Base-by-base conservation (phyloP, 2,888 invertebrate species). In the Lydus trimaculatus region DNA sequence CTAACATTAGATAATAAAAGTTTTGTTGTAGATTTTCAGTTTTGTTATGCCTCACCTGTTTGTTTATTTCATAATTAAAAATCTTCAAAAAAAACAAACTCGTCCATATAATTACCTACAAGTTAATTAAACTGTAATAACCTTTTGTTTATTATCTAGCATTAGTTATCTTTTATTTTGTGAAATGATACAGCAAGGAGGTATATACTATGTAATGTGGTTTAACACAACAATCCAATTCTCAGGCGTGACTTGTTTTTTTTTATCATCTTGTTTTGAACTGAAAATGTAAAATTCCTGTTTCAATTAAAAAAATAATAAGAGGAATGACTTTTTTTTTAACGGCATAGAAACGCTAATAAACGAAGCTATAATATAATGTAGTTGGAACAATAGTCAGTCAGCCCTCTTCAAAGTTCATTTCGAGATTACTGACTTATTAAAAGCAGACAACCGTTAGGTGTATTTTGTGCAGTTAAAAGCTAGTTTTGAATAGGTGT, bases 401-500 rank as follows among this genome's bases (percentile, higher is more conserved):
- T n/a, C n/a, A 20, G 39, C 39, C 69, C 66, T 66, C 65, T 69
- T 65, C 58, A 66, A 66, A 69, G 65, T 69, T 69, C 69, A 69
- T 69, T 69, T 62, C 48, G 60, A 69, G 64, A 69, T 69, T 69
- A 69, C 66, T 69, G 67, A 72, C 67, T 73, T 71, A 66, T 72
- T 72, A 72, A 71, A 71, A 67, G 68, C 71, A 67, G 67, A 70
- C 66, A 68, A 68, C 64, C 66, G n/a, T 56, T 56, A n/a, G 56
- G 56, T 8, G 56, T 52, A 11, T 48, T 23, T 48, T 48, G 61
- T 61, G 59, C 36, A 65, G 56, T 65, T 69, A 69, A 70, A 72
- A 70, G 67, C 71, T 71, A 71, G 65, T 69, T 67, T 31, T 73
- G 71, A 71, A 73, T 71, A 67, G 72, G 72, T 71, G 71, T 72